Evolutionary conservation across 2,113 vertebrate genomes (phyloP).

Genomic region (Anhinga anhinga): DNA sequence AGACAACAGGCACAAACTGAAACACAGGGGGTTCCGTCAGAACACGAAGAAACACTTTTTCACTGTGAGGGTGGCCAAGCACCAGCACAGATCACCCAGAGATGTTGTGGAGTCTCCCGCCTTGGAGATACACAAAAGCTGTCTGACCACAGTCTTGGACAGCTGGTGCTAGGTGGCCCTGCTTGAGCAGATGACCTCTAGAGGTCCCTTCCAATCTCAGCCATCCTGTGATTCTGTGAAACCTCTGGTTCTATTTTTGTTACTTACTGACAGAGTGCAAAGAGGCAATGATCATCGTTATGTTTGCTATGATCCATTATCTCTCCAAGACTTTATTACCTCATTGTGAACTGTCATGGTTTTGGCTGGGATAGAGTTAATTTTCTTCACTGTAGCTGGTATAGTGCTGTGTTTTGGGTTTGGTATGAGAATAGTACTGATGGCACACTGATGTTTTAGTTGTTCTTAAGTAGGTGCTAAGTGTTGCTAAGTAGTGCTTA

Average conservation of each 20-base stretch:
- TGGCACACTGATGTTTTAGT: too few relatives aligned
- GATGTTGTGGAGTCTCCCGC: background rate
- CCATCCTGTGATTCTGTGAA: background rate
- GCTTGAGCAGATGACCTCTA: background rate
- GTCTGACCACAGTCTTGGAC: background rate
- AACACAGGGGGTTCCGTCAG: background rate
- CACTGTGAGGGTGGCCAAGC: background rate
- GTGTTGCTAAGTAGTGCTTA: too few relatives aligned
- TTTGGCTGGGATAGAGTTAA: too few relatives aligned
- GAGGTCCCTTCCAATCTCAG: background rate
- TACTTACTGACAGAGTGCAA: background rate
- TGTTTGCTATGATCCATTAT: background rate
- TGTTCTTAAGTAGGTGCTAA: too few relatives aligned
- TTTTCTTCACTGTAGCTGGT: too few relatives aligned
- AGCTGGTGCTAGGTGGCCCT: background rate
- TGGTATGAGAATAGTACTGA: too few relatives aligned
- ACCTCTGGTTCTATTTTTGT: background rate
- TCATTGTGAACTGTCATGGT: background rate
- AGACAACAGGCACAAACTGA: background rate
- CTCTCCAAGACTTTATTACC: background rate
- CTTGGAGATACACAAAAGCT: background rate
- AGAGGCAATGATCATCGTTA: rapidly evolving
- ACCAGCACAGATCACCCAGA: background rate
- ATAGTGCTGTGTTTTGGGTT: too few relatives aligned
- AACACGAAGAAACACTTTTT: background rate